Evolutionary conservation across 2,797 vertebrate species (phyloP), one percentile per base, ranked within the genome.

Genomic region (Acropternis orthonyx): DNA sequence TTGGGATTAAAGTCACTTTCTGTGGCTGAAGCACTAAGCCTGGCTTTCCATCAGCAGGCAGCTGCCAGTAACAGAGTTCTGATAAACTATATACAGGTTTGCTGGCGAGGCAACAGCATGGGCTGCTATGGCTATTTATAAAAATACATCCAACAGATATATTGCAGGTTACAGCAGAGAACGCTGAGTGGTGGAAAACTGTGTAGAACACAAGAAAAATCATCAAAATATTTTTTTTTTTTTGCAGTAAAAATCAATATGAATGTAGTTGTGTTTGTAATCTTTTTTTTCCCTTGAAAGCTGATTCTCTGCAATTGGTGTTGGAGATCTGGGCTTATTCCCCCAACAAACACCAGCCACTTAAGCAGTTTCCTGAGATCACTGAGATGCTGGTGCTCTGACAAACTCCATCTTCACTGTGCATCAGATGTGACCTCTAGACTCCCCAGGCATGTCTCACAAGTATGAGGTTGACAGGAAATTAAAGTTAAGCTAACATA

Each of bases 391-490:
- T 20, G 12, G 74, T 85, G 74, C 66, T 88, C 69, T 96, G 88
- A 85, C 71, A 59, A 95, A 62, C 85, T 93, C 91, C 89, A 69
- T 93, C 93, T 96, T 74, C 85, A 59, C 90, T 46, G 43, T 73
- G 58, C 74, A 73, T 96, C 91, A 74, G 78, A 36, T 59, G 87
- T 54, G 89, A 89, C 69, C 88, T 95, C 92, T 62, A 78, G 92
- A 44, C 82, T 97, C 91, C 91, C 95, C 83, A 94, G 68, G 85
- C 41, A 9, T 69, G 79, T 97, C 94, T 92, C 92, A 82, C 91
- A 92, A 85, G 94, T 26, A 88, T 66, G 88, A 95, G 88, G 73
- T 17, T 88, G 92, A 95, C 97, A 97, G 97, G 97, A 98, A 97
- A 97, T 98, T 91, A 95, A 97, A 97, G 73, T 94, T 67, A 88